Conservation (phyloP, 2,797 vertebrate genomes). For the Melanotaenia pygmaea region DNA sequence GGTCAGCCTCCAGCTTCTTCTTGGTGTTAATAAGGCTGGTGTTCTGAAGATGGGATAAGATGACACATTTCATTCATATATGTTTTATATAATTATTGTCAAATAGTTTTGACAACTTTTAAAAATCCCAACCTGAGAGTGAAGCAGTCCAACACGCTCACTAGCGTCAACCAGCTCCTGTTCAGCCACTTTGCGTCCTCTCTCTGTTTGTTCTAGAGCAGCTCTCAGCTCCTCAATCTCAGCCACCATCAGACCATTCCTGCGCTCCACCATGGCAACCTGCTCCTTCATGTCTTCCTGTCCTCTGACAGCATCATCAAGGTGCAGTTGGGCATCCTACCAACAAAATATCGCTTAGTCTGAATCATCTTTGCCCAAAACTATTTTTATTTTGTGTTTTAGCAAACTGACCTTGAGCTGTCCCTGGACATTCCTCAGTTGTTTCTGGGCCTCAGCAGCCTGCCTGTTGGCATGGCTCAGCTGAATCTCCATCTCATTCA, state of each 20-base stretch:
- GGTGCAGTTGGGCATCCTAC: conserved; percentile 88
- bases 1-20: conserved; percentile 88
- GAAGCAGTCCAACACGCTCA: conserved; percentile 86
- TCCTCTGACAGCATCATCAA: conserved; percentile 85
- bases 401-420: conserved; percentile 85
- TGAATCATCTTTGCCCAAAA: conserved; percentile 62
- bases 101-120: too few species aligned
- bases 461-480: conserved; percentile 88
- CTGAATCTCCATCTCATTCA: conserved; percentile 88
- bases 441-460: conserved; percentile 87
- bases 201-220: conserved; percentile 89
- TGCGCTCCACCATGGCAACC: conserved; percentile 87
- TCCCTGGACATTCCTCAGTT: conserved; percentile 86
- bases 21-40: conserved; percentile 82
- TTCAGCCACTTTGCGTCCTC: conserved; percentile 86
- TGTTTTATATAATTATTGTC: too few species aligned
- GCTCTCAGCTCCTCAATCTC: conserved; percentile 89
- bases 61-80: too few species aligned
- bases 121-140: conserved; percentile 66
- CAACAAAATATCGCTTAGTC: too few species aligned
- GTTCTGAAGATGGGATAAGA: conserved; percentile 77
- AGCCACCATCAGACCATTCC: conserved; percentile 88
- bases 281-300: conserved; percentile 91
- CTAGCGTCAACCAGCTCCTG: conserved; percentile 89
- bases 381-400: conserved; percentile 49